Evolutionary conservation across 2,113 vertebrate genomes (phyloP), one percentile per base, ranked within the genome.

Genomic region (Dipodomys merriami): DNA sequence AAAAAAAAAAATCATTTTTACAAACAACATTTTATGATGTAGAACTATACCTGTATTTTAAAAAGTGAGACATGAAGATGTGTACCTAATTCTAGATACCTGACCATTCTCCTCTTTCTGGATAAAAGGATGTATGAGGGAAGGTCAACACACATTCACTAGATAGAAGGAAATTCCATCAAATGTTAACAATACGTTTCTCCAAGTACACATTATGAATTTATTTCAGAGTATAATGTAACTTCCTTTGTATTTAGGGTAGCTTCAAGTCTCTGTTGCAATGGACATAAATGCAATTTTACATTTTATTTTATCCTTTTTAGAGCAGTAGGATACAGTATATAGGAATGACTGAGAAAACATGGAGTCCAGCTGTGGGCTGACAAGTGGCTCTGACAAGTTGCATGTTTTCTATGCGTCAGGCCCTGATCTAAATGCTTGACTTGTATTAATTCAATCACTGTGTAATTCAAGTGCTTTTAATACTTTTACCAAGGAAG

Each of bases 211-310:
- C 57, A 78, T 64, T 80, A 72, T 74, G 27, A 84, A 16, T 76
- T 92, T 84, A 68, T 29, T 44, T 57, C 15, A 57, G 53, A 57
- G 53, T 16, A 57, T 57, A 57, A 57, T 57, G 15, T 57, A 57
- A 49, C 6, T 78, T 85, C 78, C 18, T 85, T 80, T 77, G 60
- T 22, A 90, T 77, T 84, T 90, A 80, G 78, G 11, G 7, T 82
- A 86, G 20, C 83, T 94, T 65, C 46, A 76, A 93, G 86, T 83
- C 19, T 83, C 60, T 60, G 87, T 60, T 57, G 4, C 49, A 88
- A 85, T 7, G 29, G 44, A 79, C 20, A 80, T 49, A 74, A 71
- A 71, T 5, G 18, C 46, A 33, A 92, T 30, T 22, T 72, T 83
- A 71, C 53, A 57, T 57, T 57, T 2, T 13, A 30, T 68, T 76